A percentile compares a stretch with the other conserved stretches of the same genome.
These are phyloP conservation scores for Malurus splendens DNA, from an alignment of 2,797 vertebrate species.

Conservation along the genomic window DNA sequence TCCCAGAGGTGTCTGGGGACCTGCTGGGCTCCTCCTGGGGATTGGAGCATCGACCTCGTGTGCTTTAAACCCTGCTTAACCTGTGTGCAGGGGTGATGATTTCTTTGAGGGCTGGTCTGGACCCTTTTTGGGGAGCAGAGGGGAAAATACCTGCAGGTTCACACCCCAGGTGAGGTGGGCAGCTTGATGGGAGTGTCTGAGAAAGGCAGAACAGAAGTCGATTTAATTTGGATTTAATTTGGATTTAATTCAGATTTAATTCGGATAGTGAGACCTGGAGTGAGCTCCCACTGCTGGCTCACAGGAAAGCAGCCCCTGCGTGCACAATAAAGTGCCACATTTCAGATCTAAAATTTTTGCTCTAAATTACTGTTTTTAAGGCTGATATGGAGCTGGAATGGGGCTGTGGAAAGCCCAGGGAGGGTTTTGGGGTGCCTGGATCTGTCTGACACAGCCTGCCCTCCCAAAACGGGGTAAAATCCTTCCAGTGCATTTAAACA, in stretches of 20 bases:
- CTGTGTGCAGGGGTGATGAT: accelerated
- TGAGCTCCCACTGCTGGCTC: accelerated
- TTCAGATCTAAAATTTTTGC: neutral
- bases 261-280: accelerated
- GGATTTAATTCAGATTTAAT: too few species aligned
- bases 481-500: accelerated
- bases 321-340: accelerated
- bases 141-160: accelerated
- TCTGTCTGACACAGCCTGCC: neutral
- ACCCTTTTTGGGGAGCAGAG: accelerated
- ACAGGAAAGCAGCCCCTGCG: accelerated
- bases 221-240: neutral
- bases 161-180: neutral
- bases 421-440: neutral
- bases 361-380: neutral
- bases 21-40: accelerated
- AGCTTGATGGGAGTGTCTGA: neutral
- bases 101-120: too few species aligned
- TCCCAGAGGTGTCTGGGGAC: neutral
- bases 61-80: accelerated
- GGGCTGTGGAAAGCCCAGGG: neutral
- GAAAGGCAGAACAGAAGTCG: accelerated
- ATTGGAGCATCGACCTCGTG: accelerated
- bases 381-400: neutral
- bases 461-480: neutral